A percentile compares a stretch with the other conserved stretches of the same genome.
phyloP scores from a whole-genome alignment of 1,140 invertebrate species.

The Babylonia areolata region DNA sequence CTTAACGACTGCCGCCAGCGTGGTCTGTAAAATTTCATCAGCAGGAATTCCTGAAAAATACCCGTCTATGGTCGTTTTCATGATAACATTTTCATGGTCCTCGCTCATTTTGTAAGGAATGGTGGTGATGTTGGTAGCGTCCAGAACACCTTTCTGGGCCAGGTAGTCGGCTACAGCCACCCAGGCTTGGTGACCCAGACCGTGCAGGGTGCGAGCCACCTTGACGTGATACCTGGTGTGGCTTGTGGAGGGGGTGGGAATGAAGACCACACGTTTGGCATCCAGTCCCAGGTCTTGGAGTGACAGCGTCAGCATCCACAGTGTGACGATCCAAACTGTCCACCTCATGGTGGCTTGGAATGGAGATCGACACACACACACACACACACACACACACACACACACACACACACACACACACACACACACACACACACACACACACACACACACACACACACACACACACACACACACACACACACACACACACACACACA shows the following conservation, averaged over 20 bases:
- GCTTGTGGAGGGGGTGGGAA: slow-evolving; percentile 29
- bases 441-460: too few relatives aligned
- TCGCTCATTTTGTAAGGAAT: not conserved
- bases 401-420: not conserved
- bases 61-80: not conserved
- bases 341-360: not conserved
- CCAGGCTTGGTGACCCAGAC: slow-evolving; percentile 35
- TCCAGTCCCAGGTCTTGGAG: not conserved
- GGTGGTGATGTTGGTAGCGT: slow-evolving; percentile 17
- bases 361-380: not conserved
- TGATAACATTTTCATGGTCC: not conserved
- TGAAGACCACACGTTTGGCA: slow-evolving; percentile 24
- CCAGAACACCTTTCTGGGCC: not conserved
- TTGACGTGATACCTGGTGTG: slow-evolving; percentile 29
- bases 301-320: not conserved
- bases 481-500: too few relatives aligned
- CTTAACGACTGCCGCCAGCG: not conserved
- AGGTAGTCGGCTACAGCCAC: slow-evolving; percentile 12
- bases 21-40: not conserved
- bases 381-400: not conserved
- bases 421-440: too few relatives aligned
- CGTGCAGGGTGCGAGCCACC: slow-evolving; percentile 22
- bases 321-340: not conserved
- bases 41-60: not conserved
- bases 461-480: too few relatives aligned